A percentile compares a stretch with the other conserved stretches of the same genome.
Evolutionary conservation across 2,888 invertebrate species (phyloP).

Genomic region (Sinhomidia bicolor): DNA sequence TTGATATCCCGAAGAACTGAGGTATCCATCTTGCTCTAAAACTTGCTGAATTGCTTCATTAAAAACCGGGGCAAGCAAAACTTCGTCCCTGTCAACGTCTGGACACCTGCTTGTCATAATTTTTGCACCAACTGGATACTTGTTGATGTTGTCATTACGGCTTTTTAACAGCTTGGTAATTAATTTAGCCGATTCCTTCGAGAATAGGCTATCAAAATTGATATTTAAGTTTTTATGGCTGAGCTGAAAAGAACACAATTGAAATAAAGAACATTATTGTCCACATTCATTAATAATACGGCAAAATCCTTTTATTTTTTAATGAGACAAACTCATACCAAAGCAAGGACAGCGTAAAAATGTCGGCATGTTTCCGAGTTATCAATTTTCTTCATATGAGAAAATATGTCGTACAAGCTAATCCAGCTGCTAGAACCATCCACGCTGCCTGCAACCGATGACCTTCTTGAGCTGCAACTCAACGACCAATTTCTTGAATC

Average conservation of each 20-base stretch:
- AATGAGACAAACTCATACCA: no score
- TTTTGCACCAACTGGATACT: constrained; percentile 78
- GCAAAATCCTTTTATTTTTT: no score
- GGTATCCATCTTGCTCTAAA: constrained; percentile 70
- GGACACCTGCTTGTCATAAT: constrained; percentile 79
- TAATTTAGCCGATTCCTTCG: constrained; percentile 76
- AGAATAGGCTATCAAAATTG: constrained; percentile 78
- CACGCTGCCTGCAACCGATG: constrained; percentile 68
- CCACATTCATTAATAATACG: no score
- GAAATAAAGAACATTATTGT: no score
- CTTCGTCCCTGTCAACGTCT: constrained; percentile 78
- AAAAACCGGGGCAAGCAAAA: constrained; percentile 75
- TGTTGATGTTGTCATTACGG: constrained; percentile 73
- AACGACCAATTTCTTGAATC: constrained; percentile 24
- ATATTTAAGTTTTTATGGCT: constrained; percentile 79
- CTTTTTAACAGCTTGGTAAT: constrained; percentile 68
- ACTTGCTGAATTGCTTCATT: constrained; percentile 73
- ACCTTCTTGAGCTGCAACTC: constrained; percentile 56
- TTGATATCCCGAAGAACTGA: constrained; percentile 64
- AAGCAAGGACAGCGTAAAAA: constrained; percentile 79
- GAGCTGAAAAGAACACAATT: constrained; percentile 73
- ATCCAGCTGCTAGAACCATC: constrained; percentile 76
- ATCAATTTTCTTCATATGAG: constrained; percentile 78
- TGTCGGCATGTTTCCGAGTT: constrained; percentile 77
- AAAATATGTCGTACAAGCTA: constrained; percentile 75